Base-by-base conservation (phyloP, 2,888 invertebrate genomes). In the Epinotia ramella region DNA sequence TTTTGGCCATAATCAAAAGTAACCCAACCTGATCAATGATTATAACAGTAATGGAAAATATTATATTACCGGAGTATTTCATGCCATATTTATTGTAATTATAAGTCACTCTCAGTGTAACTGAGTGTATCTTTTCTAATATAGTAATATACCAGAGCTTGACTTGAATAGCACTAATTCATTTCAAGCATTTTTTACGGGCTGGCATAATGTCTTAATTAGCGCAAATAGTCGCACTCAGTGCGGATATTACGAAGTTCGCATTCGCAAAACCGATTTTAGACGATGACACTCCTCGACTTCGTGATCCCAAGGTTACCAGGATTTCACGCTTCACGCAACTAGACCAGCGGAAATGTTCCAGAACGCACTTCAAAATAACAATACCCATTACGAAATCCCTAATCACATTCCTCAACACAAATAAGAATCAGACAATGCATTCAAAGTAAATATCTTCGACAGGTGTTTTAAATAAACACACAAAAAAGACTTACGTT, bases 221-320 rank as follows among this genome's bases (percentile, higher is more conserved):
- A 76, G 62, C 40, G 49, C 60, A 49, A 62, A 24, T 11, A 44
- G 46, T 64, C 44, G n/a, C 63, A 64, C 20, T 56, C 40, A 53
- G 62, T 62, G 62, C 62, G 28, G 20, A 53, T 49, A 53, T 57
- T 46, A 63, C 62, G 46, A 71, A 77, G 78, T 80, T 80, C 80
- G 81, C 84, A 86, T 80, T 80, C 80, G 81, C 84, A 86, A 82
- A 82, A 84, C 86, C 86, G 82, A 86, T 87, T 77, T 87, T 84
- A 84, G 80, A 84, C 83, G 86, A 88, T 86, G 87, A 87, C 89
- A 89, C 85, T 87, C 82, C 79, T 79, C 70, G 75, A 77, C 77
- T 72, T 60, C 71, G 74, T 70, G 59, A 62, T 62, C 81, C 85
- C 91, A 91, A 91, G 91, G 91, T 90, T 90, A 87, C 75, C 77